These are phyloP conservation scores for Rugalucina vietnamica DNA, from an alignment of 2,888 invertebrate genomes.

Conservation along the genomic window DNA sequence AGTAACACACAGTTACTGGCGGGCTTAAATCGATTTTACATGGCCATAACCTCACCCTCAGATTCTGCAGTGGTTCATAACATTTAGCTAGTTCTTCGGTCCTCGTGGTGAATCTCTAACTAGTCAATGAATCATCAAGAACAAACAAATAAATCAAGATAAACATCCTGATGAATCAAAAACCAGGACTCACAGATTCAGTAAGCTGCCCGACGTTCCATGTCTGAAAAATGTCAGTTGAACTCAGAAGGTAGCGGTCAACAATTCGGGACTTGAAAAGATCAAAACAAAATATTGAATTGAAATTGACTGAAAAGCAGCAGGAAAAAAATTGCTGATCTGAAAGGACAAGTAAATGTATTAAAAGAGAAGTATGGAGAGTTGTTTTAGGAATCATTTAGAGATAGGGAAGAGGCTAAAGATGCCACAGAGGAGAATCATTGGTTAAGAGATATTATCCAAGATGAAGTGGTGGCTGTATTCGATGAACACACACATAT, in stretches of 20 bases:
- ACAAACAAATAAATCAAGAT: no score
- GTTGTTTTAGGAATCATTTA: not conserved
- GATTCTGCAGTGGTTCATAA: no score
- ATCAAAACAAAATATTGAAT: not conserved
- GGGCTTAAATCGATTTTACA: no score
- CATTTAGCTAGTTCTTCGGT: no score
- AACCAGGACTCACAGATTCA: no score
- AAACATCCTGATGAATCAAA: no score
- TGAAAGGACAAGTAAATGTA: not conserved
- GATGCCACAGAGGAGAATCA: not conserved
- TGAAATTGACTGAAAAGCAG: not conserved
- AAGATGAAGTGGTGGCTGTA: not conserved
- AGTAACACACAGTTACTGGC: no score
- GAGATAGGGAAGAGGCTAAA: not conserved
- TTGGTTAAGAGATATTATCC: not conserved
- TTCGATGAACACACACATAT: not conserved
- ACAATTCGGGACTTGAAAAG: not conserved
- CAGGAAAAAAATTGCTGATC: not conserved
- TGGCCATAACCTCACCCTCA: no score
- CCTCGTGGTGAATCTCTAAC: no score
- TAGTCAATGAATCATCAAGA: no score
- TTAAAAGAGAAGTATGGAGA: not conserved
- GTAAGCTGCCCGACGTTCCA: no score
- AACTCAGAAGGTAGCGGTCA: not conserved
- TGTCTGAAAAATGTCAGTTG: not conserved